Base-by-base conservation (phyloP, 2,888 invertebrate genomes). In the Hemaris fuciformis region DNA sequence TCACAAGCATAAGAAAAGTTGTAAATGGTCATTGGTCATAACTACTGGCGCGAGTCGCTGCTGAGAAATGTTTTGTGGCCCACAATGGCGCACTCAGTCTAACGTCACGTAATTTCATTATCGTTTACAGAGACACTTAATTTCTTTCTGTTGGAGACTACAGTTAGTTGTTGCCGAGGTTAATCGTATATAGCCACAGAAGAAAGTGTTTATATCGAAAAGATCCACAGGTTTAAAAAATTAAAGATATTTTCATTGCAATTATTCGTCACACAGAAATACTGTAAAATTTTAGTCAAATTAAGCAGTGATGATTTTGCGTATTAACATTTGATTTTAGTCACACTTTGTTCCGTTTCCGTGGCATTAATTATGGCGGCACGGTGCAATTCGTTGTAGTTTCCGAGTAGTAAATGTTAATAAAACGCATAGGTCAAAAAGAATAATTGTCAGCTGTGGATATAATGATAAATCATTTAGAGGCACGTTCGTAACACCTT, bases 401-500 rank as follows among this genome's bases (percentile, higher is more conserved):
- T 46, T 31, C 27, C 15, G 13, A 59, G 43, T 34, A 45, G 46
- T 57, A 18, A 58, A 64, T 59, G 25, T 62, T 53, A 53, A 53
- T 53, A 27, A 59, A 41, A 48, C 42, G 25, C 53, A 53, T 31
- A 53, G 53, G 53, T 53, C 31, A 31, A 18, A 31, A 18, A 27
- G 31, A 10, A 53, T 53, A 53, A n/a, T n/a, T 53, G 53, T 31
- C 53, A 53, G 31, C 18, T 31, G 53, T 53, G 31, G 18, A n/a
- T 48, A n/a, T n/a, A 46, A 22, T 46, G 25, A 31, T 53, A 31
- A 53, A 53, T 53, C 53, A 53, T 53, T 53, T 53, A 53, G 48
- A 53, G 48, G 15, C 15, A 48, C 48, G 48, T 48, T 27, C 27
- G 15, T 7, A 27, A 7, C 48, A 53, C 31, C 27, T 31, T 53